Conservation (phyloP, 64 coral and sea anemone species). For the Catalaphyllia jardinei region DNA sequence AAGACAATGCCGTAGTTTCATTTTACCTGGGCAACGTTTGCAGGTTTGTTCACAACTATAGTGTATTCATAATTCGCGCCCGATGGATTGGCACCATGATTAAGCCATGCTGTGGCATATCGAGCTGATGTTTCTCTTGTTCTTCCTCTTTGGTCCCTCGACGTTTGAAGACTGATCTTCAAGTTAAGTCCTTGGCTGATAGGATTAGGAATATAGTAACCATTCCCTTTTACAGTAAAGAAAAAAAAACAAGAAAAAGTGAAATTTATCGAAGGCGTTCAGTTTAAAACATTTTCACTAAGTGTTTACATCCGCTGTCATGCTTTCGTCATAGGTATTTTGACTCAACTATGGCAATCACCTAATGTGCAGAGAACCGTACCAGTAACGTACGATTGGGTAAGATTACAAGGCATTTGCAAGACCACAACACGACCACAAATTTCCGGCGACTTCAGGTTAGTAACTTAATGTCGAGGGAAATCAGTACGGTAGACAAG, state of each 20-base stretch:
- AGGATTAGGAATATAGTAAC: conserved; percentile 36
- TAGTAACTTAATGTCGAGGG: too few relatives aligned
- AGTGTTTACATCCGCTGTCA: too few relatives aligned
- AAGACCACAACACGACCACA: too few relatives aligned
- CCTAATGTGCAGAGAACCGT: too few relatives aligned
- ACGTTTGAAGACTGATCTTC: conserved; percentile 34
- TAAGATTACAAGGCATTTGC: too few relatives aligned
- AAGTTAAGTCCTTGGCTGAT: conserved; percentile 6
- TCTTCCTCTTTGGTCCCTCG: neutral
- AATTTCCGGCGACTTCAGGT: too few relatives aligned
- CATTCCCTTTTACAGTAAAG: conserved; percentile 26
- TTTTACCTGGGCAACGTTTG: neutral
- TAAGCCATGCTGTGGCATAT: conserved; percentile 38
- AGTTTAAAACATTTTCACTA: too few relatives aligned
- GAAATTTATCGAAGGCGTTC: neutral
- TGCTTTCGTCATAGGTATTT: too few relatives aligned
- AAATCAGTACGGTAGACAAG: too few relatives aligned
- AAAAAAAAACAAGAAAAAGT: neutral
- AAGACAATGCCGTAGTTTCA: too few relatives aligned
- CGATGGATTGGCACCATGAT: neutral
- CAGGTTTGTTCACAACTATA: neutral
- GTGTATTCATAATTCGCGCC: neutral
- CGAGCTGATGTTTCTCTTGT: neutral
- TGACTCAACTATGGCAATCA: too few relatives aligned
- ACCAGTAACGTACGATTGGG: too few relatives aligned